Base-by-base conservation (phyloP, 2,113 vertebrate species). In the Thamnophis sirtalis region DNA sequence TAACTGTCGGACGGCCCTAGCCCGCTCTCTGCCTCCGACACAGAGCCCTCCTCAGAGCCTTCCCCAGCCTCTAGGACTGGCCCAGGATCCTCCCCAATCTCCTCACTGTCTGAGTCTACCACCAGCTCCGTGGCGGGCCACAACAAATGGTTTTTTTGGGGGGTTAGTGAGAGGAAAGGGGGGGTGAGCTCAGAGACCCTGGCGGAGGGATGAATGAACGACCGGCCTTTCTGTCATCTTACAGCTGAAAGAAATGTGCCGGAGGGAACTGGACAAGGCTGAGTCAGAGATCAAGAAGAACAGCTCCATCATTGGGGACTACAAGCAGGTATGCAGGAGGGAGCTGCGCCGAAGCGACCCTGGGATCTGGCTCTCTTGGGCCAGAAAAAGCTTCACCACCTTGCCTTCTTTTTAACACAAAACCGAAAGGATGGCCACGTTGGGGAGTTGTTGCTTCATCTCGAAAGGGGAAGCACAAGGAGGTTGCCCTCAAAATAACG, bases 221-320 rank as follows among this genome's bases (percentile, higher is more conserved):
- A 8, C 6, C 33, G 0, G 68, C 2, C 6, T 38, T 38, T 73
- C 68, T 0, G 2, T 60, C 28, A 11, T 3, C 38, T 9, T 86
- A 1, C 97, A 99, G 99, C 97, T 99, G 94, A 99, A 99, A 96
- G 99, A 99, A 97, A 99, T 99, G 99, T 99, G 99, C 95, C 97
- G 99, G 28, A 97, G 99, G 94, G 99, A 99, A 89, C 98, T 99
- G 0, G 99, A 99, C 95, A 99, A 99, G 92, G 99, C 99, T 1
- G 99, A 99, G 96, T 99, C 98, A 0, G 99, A 99, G 96, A 99
- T 99, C 90, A 99, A 98, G 96, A 99, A 99, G 97, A 99, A 99
- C 92, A 98, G 98, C 90, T 99, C 99, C 49, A 99, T 99, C 95
- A 99, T 99, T 85, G 98, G 99, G 58, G 99, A 99, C 97, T 99